phyloP scores from a whole-genome alignment of 2,888 invertebrate species.

The Dioctria rufipes region DNA sequence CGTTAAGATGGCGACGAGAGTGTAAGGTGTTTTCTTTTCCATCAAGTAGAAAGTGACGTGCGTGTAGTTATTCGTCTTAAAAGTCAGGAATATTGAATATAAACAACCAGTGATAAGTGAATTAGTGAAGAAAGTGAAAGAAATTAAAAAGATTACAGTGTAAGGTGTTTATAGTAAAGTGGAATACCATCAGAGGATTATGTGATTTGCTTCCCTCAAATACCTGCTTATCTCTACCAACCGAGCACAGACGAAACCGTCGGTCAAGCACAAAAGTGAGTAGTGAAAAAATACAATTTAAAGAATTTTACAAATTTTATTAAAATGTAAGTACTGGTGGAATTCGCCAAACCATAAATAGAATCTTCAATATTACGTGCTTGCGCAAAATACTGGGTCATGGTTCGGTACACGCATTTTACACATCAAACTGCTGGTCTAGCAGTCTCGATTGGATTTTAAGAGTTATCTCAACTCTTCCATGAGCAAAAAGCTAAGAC shows the following conservation, averaged over 20 bases:
- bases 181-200: conserved; percentile 28
- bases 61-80: conserved; percentile 36
- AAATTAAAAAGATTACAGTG: conserved; percentile 4
- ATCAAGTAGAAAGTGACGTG: conserved; percentile 50
- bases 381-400: conserved; percentile 33
- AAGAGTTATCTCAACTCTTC: conserved; percentile 10
- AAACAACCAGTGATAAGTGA: conserved; percentile 21
- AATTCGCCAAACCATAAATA: conserved; percentile 10
- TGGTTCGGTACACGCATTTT: conserved; percentile 45
- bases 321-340: neutral
- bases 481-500: neutral
- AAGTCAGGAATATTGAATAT: conserved; percentile 23
- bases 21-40: conserved; percentile 55
- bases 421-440: neutral
- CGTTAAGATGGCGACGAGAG: conserved; percentile 57
- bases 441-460: neutral
- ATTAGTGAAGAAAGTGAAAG: neutral
- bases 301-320: neutral
- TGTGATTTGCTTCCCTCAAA: conserved; percentile 6
- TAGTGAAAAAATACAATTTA: neutral
- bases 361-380: conserved; percentile 8
- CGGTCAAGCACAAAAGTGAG: conserved; percentile 32
- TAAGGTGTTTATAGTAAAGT: conserved; percentile 15
- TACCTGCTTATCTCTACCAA: neutral
- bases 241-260: conserved; percentile 15